Percentiles rank a stretch among this genome's conserved stretches.
Conservation (phyloP, 2,113 vertebrate species). For the Axis porcinus region DNA sequence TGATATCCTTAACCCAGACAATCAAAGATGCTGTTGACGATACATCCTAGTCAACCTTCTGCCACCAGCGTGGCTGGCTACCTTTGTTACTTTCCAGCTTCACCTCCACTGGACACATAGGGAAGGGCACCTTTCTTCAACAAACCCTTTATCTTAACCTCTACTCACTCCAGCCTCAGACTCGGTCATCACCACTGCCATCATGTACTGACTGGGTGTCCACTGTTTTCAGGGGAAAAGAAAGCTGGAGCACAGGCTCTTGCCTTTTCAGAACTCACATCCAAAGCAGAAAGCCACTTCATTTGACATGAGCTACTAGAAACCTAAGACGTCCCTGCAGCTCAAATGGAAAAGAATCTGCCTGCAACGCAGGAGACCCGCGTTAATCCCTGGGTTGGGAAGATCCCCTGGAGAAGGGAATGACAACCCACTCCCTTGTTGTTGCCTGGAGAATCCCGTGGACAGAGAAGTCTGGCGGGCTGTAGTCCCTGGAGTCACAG, state of each 20-base stretch:
- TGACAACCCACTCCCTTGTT: background rate
- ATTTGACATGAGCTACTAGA: background rate
- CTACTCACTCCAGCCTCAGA: background rate
- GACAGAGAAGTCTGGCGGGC: background rate
- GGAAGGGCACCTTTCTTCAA: background rate
- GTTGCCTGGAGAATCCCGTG: background rate
- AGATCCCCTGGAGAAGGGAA: background rate
- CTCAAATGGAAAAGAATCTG: background rate
- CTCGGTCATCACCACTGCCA: too few relatives aligned
- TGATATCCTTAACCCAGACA: background rate
- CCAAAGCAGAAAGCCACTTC: background rate
- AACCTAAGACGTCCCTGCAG: background rate
- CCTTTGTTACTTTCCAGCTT: background rate
- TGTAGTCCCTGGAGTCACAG: background rate
- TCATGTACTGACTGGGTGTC: background rate
- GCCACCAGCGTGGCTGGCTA: background rate
- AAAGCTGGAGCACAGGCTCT: background rate
- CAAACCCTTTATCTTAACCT: background rate
- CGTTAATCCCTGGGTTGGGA: background rate
- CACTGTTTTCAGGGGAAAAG: background rate
- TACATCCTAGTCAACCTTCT: rapidly evolving
- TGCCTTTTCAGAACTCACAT: background rate
- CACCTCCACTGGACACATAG: background rate
- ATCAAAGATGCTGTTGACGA: background rate
- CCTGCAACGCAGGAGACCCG: background rate